A percentile compares a stretch with the other conserved stretches of the same genome.
phyloP scores from a whole-genome alignment of 1,140 invertebrate genomes.

The Cyphomyrmex costatus region DNA sequence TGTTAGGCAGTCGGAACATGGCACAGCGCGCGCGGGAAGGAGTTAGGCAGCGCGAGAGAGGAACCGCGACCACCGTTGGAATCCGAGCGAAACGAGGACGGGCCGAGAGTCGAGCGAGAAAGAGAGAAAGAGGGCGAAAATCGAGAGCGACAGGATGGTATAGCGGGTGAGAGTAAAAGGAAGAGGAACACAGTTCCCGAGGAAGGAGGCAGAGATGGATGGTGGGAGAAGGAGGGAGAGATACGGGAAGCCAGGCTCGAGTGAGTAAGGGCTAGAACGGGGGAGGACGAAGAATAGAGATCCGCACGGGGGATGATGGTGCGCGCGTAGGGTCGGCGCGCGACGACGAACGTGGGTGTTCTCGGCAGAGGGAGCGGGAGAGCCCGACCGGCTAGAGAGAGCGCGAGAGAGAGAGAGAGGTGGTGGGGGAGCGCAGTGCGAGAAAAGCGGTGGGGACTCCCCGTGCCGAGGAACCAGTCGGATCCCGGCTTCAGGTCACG shows the following conservation, averaged over 20 bases:
- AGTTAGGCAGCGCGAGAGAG: conserved; percentile 25
- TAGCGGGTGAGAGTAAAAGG: conserved; percentile 9
- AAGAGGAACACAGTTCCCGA: conserved; percentile 49
- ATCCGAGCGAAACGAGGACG: conserved; percentile 38
- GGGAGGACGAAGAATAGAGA: conserved; percentile 64
- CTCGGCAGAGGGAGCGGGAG: conserved; percentile 37
- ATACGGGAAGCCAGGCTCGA: conserved; percentile 52
- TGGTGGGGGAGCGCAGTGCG: conserved; percentile 28
- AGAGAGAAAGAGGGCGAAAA: conserved; percentile 6
- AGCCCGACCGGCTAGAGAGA: background rate
- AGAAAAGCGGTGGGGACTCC: conserved; percentile 76
- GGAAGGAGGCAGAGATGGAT: conserved; percentile 14
- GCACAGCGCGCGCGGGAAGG: conserved; percentile 63
- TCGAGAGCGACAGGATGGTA: conserved; percentile 21
- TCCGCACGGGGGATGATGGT: conserved; percentile 73
- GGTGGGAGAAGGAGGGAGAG: conserved; percentile 16
- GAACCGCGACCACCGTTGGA: conserved; percentile 47
- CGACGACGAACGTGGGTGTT: conserved; percentile 53
- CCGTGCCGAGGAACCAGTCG: conserved; percentile 81
- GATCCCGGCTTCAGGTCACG: conserved; percentile 83
- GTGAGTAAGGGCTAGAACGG: conserved; percentile 33
- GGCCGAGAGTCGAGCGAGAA: background rate
- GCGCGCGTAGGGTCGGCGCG: conserved; percentile 77
- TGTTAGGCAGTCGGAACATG: conserved; percentile 76
- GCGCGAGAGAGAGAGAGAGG: background rate